Percentiles rank a stretch among this genome's conserved stretches.
phyloP scores from a whole-genome alignment of 2,888 invertebrate genomes.

The Mactromeris polynyma region DNA sequence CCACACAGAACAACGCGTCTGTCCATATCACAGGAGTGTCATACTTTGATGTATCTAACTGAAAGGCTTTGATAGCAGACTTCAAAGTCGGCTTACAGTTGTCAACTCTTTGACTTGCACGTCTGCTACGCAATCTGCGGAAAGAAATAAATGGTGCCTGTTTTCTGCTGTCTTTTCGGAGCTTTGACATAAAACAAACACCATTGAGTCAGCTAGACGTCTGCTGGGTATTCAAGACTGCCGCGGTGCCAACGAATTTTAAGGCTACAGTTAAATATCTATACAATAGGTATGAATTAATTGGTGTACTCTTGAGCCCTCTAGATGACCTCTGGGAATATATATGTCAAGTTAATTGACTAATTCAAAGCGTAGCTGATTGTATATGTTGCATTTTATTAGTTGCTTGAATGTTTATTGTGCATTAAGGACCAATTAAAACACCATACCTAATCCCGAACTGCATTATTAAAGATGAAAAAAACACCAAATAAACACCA shows the following conservation, averaged over 20 bases:
- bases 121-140: background rate
- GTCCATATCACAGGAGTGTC: constrained; percentile 19
- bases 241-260: background rate
- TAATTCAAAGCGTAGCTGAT: background rate
- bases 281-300: background rate
- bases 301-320: background rate
- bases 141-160: constrained; percentile 25
- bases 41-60: constrained; percentile 37
- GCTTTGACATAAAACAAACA: constrained; percentile 16
- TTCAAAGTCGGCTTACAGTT: constrained; percentile 47
- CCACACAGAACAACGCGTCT: background rate
- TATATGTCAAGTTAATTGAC: background rate
- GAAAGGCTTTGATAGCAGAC: constrained; percentile 26
- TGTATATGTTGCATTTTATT: background rate
- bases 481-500: background rate
- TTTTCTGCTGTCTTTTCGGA: constrained; percentile 9
- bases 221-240: background rate
- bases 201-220: constrained; percentile 8
- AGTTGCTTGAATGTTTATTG: background rate
- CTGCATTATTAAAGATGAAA: too few species aligned
- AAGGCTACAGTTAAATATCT: background rate
- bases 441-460: background rate
- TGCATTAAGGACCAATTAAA: background rate
- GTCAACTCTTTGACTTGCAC: constrained; percentile 36
- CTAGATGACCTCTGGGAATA: background rate